Base-by-base conservation (phyloP, 2,888 invertebrate genomes). In the Chrysodeixis includens region DNA sequence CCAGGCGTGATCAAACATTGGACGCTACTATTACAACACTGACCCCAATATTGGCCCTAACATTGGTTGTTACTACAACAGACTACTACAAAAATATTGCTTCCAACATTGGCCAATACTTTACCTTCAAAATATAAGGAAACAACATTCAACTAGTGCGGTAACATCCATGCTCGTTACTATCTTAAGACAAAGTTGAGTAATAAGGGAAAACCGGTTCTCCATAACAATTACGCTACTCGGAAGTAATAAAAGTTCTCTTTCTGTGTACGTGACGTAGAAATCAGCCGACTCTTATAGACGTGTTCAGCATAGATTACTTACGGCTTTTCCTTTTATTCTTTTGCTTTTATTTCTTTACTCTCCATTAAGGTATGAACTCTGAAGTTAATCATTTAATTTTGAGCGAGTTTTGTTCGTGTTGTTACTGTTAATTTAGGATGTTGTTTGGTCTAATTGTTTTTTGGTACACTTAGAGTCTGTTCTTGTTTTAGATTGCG, bases 231-330 rank as follows among this genome's bases (percentile, higher is more conserved):
- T 93, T 93, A 92, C 90, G 86, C 78, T 78, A 83, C 89, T 88
- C 86, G 90, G 91, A 92, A 91, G 92, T 92, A 92, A 93, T 93
- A 93, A 92, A 93, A 92, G 92, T 93, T 93, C 90, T 92, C 87
- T 89, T 91, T 89, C 87, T 86, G 73, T 76, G 89, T 88, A 93
- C 93, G 93, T 93, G 93, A 91, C 90, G 88, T 66, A 88, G 89
- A 87, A 91, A 91, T 91, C 91, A 89, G 87, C 88, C 88, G 86
- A 87, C 88, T 90, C 88, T 84, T 84, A 86, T 81, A 85, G 76
- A 92, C 93, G 93, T 93, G 93, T 90, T 87, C 81, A 78, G 93
- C 90, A 92, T 93, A 84, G 86, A 84, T 83, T 86, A 86, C 85
- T 66, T 83, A 78, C 80, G 78, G 59, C 62, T 86, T 86, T 85